Percentiles rank a stretch among this genome's conserved stretches.
Evolutionary conservation across 2,888 invertebrate genomes (phyloP).

Genomic region (Fragum whitleyi): DNA sequence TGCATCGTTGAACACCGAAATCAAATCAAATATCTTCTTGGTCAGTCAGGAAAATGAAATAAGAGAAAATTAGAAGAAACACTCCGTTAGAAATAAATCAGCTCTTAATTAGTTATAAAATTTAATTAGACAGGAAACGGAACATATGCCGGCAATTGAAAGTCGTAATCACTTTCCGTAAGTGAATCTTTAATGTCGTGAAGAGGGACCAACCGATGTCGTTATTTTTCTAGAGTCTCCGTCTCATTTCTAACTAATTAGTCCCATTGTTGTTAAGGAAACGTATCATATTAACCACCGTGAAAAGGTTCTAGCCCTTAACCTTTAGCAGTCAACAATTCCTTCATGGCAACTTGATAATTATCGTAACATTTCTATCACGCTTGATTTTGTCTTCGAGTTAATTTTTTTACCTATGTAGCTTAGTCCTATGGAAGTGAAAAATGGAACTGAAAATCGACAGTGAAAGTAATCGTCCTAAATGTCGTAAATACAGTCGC

Average conservation of each 20-base stretch:
- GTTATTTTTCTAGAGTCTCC: conserved; percentile 23
- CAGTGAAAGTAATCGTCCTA: too few species aligned
- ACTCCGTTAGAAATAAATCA: conserved; percentile 23
- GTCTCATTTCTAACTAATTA: conserved; percentile 41
- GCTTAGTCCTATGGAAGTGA: too few species aligned
- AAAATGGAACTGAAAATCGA: too few species aligned
- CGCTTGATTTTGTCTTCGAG: too few species aligned
- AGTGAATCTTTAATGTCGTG: conserved; percentile 27
- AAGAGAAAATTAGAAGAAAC: not conserved
- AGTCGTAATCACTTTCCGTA: conserved; percentile 34
- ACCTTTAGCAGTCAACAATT: not conserved
- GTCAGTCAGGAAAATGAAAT: conserved; percentile 2
- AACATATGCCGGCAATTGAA: conserved; percentile 40
- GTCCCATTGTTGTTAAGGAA: conserved; percentile 34
- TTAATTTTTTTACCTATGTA: too few species aligned
- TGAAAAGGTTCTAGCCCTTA: not conserved
- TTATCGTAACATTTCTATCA: too few species aligned
- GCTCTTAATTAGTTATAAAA: conserved; percentile 30
- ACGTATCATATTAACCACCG: conserved; percentile 42
- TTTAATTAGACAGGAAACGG: conserved; percentile 46
- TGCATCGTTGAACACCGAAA: too few species aligned
- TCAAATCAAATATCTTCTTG: too few species aligned
- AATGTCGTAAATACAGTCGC: too few species aligned
- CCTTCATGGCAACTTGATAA: too few species aligned
- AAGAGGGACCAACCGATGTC: conserved; percentile 20